Conservation (phyloP, 2,113 vertebrate genomes). For the Xenopus tropicalis region DNA sequence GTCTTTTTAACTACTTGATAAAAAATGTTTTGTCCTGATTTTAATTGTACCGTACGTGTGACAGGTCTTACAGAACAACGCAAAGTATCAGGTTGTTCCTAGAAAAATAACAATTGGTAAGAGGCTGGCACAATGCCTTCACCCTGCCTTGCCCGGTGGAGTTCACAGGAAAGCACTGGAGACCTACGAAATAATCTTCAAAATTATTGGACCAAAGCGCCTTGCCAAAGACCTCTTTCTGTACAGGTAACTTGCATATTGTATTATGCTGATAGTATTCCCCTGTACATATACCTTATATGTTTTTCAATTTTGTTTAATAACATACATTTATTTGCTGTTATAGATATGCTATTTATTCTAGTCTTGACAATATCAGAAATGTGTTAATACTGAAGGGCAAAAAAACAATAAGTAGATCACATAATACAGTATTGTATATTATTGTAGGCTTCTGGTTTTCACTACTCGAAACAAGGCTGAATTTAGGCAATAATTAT, state of each 20-base stretch:
- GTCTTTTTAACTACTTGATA: no score
- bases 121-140: conserved; percentile 94
- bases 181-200: conserved; percentile 98
- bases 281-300: neutral
- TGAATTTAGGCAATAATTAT: no score
- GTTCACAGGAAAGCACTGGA: conserved; percentile 98
- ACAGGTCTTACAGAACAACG: conserved; percentile 95
- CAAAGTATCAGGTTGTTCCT: conserved; percentile 95
- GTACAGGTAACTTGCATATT: conserved; percentile 76
- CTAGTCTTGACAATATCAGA: no score
- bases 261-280: neutral
- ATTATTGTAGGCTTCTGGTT: no score
- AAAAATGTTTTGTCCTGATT: no score
- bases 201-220: conserved; percentile 97
- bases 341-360: no score
- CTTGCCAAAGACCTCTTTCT: conserved; percentile 98
- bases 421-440: no score
- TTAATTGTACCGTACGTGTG: no score
- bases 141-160: conserved; percentile 93
- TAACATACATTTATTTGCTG: no score
- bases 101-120: conserved; percentile 97
- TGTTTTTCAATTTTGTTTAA: neutral
- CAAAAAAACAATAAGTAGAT: no score
- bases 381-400: no score
- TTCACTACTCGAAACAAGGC: no score